Evolutionary conservation across 2,797 vertebrate genomes (phyloP).

Genomic region (Hydrocynus forskahlii): DNA sequence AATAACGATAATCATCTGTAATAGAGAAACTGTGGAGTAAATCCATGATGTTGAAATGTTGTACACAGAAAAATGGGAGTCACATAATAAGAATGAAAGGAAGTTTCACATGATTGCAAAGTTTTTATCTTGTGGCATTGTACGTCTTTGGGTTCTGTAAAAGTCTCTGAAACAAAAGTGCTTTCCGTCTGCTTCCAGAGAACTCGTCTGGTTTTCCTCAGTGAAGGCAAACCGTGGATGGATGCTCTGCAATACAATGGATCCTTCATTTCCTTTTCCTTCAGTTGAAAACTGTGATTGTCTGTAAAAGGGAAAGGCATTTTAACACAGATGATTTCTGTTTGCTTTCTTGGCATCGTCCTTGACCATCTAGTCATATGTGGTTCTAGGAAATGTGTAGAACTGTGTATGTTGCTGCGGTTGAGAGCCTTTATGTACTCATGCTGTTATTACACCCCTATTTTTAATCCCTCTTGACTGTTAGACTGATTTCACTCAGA

Average conservation of each 20-base stretch:
- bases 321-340: neutral
- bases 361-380: neutral
- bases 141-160: too few relatives aligned
- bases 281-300: neutral
- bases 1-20: too few relatives aligned
- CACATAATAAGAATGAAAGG: neutral
- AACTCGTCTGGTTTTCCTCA: neutral
- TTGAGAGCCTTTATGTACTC: neutral
- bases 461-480: neutral
- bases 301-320: neutral
- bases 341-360: neutral
- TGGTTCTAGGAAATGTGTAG: neutral
- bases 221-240: neutral
- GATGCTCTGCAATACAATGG: neutral
- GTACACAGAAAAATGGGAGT: neutral
- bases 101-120: neutral
- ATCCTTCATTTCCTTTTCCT: neutral
- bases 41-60: neutral
- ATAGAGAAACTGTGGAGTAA: neutral
- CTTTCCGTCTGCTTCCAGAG: constrained; percentile 9
- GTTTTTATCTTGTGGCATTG: neutral
- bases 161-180: neutral
- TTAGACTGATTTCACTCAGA: too few relatives aligned
- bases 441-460: neutral
- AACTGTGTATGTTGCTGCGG: neutral